A percentile compares a stretch with the other conserved stretches of the same genome.
Evolutionary conservation across 2,797 vertebrate species (phyloP).

Genomic region (Microhierax caerulescens): DNA sequence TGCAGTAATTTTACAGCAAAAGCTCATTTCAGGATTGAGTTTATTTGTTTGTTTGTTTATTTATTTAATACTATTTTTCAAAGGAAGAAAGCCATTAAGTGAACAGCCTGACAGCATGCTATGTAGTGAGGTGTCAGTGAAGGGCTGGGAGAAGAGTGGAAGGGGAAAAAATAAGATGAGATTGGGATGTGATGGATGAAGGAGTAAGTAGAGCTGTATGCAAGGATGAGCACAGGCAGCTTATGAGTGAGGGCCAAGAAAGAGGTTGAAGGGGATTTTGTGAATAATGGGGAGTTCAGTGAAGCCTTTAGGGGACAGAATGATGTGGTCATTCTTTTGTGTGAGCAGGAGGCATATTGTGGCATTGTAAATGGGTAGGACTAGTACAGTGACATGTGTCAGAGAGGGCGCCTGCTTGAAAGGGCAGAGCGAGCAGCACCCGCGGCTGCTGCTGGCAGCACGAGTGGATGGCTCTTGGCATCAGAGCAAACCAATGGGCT

Average conservation of each 20-base stretch:
- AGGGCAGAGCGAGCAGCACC: background rate
- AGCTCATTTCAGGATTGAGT: background rate
- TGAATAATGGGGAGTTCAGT: background rate
- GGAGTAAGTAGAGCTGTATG: background rate
- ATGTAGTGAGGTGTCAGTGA: background rate
- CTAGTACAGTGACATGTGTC: fast-evolving
- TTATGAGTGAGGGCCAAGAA: fast-evolving
- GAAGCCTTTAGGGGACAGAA: background rate
- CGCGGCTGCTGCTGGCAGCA: background rate
- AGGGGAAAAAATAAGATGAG: background rate
- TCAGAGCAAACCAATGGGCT: background rate
- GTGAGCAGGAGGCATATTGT: background rate
- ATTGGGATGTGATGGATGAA: background rate
- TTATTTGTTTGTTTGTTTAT: background rate
- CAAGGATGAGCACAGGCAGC: background rate
- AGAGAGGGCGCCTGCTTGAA: background rate
- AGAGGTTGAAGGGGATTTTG: background rate
- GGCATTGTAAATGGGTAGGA: background rate
- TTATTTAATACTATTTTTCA: background rate
- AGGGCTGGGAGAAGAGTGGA: background rate
- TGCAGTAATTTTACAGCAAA: background rate
- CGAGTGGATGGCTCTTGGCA: background rate
- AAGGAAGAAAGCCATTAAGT: background rate
- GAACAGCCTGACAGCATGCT: background rate
- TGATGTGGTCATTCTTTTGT: background rate